Evolutionary conservation across 2,888 invertebrate genomes (phyloP).

Genomic region (Ophion ventricosus): DNA sequence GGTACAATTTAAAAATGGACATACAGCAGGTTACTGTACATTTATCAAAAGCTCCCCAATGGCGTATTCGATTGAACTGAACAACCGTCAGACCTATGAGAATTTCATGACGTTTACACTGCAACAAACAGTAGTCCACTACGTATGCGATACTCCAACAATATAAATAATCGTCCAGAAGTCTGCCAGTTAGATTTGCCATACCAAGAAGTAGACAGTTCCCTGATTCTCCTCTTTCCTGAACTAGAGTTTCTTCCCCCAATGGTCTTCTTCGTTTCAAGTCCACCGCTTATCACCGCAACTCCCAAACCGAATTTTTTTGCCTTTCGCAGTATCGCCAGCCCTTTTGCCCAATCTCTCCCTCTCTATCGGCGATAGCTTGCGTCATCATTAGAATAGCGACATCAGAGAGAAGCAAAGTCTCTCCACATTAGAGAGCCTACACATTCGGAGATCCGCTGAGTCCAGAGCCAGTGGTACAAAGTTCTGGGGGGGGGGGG

Average conservation of each 20-base stretch:
- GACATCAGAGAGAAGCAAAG: conserved; percentile 20
- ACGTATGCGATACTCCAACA: neutral
- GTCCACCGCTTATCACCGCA: too few species aligned
- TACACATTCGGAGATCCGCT: conserved; percentile 3
- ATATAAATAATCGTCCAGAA: neutral
- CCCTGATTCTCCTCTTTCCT: neutral
- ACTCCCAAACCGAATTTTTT: too few species aligned
- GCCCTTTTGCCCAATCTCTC: neutral
- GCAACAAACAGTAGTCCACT: neutral
- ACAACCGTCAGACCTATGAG: neutral
- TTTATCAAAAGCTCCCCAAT: neutral
- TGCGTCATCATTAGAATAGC: neutral
- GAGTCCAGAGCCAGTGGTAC: conserved; percentile 7
- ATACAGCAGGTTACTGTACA: neutral
- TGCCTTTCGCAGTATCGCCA: too few species aligned
- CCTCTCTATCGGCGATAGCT: neutral
- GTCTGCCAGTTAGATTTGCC: neutral
- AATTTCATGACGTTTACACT: neutral
- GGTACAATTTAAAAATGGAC: neutral
- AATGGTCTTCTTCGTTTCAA: too few species aligned
- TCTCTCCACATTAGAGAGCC: neutral
- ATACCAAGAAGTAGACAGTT: neutral
- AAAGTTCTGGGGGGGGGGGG: conserved; percentile 49
- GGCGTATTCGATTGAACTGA: neutral
- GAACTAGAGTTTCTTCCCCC: too few species aligned